Evolutionary conservation across 2,888 invertebrate genomes (phyloP), one percentile per base, ranked within the genome.

Genomic region (Thera obeliscata): DNA sequence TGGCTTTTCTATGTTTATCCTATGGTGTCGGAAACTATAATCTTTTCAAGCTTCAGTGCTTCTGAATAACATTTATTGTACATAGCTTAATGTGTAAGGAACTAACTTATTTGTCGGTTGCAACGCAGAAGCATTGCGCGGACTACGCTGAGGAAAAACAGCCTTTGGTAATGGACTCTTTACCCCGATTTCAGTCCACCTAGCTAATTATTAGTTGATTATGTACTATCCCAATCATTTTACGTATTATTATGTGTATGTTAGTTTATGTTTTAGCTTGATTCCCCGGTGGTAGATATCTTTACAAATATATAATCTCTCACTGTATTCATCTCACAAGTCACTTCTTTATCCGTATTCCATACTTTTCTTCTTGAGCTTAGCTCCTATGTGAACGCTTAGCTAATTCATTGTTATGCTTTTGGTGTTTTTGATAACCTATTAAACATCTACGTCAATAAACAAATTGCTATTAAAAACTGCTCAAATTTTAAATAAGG

Each of bases 131-230:
- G 95, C 96, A 96, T 95, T 95, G 96, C 96, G 96, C 96, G 96
- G 97, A 97, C 95, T 97, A 96, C 96, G 96, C 96, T 94, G 97
- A 97, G 96, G 97, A 97, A 95, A 97, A 96, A 94, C 96, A 97
- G 93, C 97, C 97, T 95, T 96, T 97, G 97, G 97, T 98, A 96
- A 96, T 83, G 86, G 87, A 87, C 83, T 81, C 80, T 78, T 84
- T 86, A 84, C 87, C 89, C 89, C 86, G 84, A 81, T 87, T 81
- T 81, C 79, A 89, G 87, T 90, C 90, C 89, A 89, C 85, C 86
- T 84, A 85, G 85, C 83, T 87, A 86, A 86, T 84, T 85, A 79
- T 77, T 70, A 69, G 76, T 74, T 71, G 61, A 71, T 76, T 77
- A 74, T 66, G 75, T 77, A 74, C 62, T 22, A 71, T 78, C 76